Evolutionary conservation across 2,113 vertebrate species (phyloP), one percentile per base, ranked within the genome.

Genomic region (Ammospiza nelsoni): DNA sequence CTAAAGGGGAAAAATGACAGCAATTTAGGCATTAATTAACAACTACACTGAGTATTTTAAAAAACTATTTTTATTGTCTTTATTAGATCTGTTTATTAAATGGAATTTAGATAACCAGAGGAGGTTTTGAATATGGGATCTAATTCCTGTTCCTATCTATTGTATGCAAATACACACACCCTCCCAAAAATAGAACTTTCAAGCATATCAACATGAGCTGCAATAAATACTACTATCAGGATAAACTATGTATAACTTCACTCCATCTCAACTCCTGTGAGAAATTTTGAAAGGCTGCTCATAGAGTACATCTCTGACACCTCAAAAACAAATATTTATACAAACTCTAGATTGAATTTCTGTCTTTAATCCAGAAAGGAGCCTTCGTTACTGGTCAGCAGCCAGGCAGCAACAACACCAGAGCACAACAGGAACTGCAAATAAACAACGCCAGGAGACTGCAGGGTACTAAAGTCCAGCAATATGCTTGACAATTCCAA

Each of bases 1-100:
- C 6, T 9, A 35, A 8, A 1, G 3, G 5, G 5, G 6, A 1
- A 27, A 49, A 51, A 9, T 9, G 6, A 23, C 35, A 7, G 19
- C 15, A 65, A 54, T 49, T 74, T 24, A 74, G 43, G n/a, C 15
- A 83, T n/a, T 33, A 80, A 62, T 62, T 58, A 73, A 74, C 15
- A 89, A 24, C 17, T 43, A 51, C 28, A 19, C 6, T 5, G 22
- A 59, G 11, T 49, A 63, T 67, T 88, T 76, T 10, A 80, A 90
- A 28, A 58, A 86, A 67, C 21, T 65, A 4, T 39, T 72, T 86
- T 44, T 73, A 69, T 25, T 77, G 41, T 41, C 44, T 85, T 79
- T 72, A 74, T 72, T 87, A 87, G 35, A 89, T 6, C 7, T 46
- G 11, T 27, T 87, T 27, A 83, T 39, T 77, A 72, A 80, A 62